phyloP scores from a whole-genome alignment of 1,140 invertebrate genomes.

The Neodiprion virginianus region DNA sequence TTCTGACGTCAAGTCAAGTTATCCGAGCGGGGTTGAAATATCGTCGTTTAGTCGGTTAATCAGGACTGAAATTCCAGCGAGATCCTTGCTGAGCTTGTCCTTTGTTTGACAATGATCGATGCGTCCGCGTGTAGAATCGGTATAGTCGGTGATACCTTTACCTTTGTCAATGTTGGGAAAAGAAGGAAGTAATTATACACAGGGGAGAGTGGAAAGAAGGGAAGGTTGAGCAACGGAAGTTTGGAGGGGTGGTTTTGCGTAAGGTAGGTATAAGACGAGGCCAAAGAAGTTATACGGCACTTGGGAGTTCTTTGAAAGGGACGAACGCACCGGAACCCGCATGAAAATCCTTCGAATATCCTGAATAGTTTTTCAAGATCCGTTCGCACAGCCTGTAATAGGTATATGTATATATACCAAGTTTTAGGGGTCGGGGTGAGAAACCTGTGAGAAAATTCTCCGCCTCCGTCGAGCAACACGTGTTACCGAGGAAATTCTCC shows the following conservation, averaged over 20 bases:
- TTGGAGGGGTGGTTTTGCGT: background rate
- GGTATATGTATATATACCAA: background rate
- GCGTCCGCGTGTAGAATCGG: no score
- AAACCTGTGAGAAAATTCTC: background rate
- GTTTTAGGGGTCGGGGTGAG: background rate
- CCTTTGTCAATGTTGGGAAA: no score
- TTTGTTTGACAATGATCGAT: no score
- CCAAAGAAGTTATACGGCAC: background rate
- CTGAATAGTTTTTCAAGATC: constrained; percentile 35
- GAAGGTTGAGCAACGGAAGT: no score
- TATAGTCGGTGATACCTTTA: no score
- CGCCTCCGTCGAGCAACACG: background rate
- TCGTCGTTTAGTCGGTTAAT: no score
- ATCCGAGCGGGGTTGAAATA: no score
- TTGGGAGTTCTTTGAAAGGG: background rate
- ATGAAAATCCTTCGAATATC: constrained; percentile 25
- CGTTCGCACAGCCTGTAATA: constrained; percentile 35
- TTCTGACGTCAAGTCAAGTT: no score
- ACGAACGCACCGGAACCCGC: constrained; percentile 27
- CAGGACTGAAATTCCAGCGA: no score
- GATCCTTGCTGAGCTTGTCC: no score
- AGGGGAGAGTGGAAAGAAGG: background rate
- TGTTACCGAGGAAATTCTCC: no score
- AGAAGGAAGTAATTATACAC: constrained; percentile 6
- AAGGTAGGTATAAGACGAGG: background rate